These are phyloP conservation scores for Metopia argyrocephala DNA, from an alignment of 2,888 invertebrate species.

Conservation along the genomic window DNA sequence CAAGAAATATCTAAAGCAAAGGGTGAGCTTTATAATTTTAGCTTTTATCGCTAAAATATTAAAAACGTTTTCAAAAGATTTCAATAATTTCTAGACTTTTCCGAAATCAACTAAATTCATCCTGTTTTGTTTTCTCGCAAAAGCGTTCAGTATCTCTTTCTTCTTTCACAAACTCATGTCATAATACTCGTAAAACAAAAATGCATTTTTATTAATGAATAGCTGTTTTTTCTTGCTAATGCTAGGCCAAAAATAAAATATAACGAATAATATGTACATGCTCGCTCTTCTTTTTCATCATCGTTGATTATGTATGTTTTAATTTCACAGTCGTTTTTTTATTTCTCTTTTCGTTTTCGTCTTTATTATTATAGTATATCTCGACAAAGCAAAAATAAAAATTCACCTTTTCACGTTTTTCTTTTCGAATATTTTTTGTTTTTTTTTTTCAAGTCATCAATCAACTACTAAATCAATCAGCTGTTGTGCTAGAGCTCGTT, in stretches of 20 bases:
- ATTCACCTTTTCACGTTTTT: slow-evolving; percentile 8
- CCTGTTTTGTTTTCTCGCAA: too few relatives aligned
- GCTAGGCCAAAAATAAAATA: slow-evolving; percentile 23
- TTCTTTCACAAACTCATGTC: slow-evolving; percentile 43
- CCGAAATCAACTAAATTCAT: slow-evolving; percentile 24
- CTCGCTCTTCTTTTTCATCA: slow-evolving; percentile 32
- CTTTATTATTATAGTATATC: not conserved
- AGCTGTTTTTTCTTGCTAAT: slow-evolving; percentile 24
- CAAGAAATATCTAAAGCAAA: slow-evolving; percentile 68
- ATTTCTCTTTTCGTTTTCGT: not conserved
- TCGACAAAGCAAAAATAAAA: slow-evolving; percentile 3
- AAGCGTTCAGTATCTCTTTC: slow-evolving; percentile 39
- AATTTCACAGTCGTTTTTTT: slow-evolving; percentile 31
- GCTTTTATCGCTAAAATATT: slow-evolving; percentile 69
- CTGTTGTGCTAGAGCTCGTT: slow-evolving; percentile 57
- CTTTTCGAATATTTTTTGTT: not conserved
- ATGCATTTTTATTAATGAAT: slow-evolving; percentile 29
- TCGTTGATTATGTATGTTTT: slow-evolving; percentile 33
- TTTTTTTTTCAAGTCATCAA: not conserved
- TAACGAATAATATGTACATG: not conserved
- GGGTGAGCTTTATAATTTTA: slow-evolving; percentile 74
- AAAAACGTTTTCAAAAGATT: slow-evolving; percentile 43
- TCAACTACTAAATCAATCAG: slow-evolving; percentile 38
- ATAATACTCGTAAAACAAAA: too few relatives aligned
- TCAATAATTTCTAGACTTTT: slow-evolving; percentile 39